These are phyloP conservation scores for Ptychochromis oligacanthus DNA, from an alignment of 2,113 vertebrate genomes.

Conservation along the genomic window DNA sequence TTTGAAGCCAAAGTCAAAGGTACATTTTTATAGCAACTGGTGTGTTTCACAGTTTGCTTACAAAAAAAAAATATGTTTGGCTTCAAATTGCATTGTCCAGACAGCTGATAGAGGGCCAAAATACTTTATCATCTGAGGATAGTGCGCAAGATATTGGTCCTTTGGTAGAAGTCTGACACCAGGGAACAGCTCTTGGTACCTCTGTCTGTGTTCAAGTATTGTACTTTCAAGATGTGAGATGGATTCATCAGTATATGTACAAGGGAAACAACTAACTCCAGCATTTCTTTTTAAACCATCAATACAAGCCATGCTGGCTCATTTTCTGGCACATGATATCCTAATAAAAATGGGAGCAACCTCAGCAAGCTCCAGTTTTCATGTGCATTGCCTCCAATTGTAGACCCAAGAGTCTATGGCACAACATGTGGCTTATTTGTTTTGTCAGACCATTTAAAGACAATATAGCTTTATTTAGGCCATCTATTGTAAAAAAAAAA, in stretches of 20 bases:
- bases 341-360: background rate
- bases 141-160: background rate
- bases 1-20: background rate
- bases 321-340: background rate
- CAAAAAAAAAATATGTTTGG: background rate
- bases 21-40: background rate
- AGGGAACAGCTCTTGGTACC: too few relatives aligned
- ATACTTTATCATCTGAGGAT: background rate
- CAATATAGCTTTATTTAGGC: background rate
- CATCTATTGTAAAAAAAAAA: background rate
- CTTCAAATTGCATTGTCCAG: background rate
- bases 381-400: background rate
- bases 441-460: background rate
- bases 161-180: constrained; percentile 1
- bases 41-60: background rate
- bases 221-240: constrained; percentile 9
- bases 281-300: constrained; percentile 13
- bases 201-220: background rate
- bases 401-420: background rate
- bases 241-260: constrained; percentile 1
- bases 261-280: background rate
- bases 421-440: background rate
- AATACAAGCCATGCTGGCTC: background rate
- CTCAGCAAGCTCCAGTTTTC: background rate
- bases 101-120: background rate